These are phyloP conservation scores for Aradophagus sp. DNA, from an alignment of 1,140 invertebrate genomes.

Conservation along the genomic window DNA sequence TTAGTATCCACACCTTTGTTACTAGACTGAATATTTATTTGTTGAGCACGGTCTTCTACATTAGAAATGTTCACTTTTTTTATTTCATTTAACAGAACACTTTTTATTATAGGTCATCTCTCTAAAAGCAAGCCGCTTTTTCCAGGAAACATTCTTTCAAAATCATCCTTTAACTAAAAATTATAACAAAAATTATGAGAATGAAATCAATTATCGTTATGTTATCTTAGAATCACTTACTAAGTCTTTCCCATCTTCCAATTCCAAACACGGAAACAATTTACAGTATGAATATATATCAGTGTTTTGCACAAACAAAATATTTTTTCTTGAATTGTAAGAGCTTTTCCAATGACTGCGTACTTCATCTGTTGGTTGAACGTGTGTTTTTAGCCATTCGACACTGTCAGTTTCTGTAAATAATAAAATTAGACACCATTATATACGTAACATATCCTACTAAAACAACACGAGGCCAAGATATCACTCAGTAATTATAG, in stretches of 20 bases:
- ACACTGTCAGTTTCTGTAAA: background rate
- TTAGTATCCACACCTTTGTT: background rate
- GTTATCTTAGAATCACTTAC: background rate
- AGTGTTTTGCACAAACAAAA: background rate
- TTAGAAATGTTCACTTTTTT: background rate
- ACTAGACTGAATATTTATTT: background rate
- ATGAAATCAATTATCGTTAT: background rate
- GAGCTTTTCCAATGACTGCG: background rate
- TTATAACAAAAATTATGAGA: background rate
- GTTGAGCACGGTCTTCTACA: background rate
- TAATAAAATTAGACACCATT: too few species aligned
- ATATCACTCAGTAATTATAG: too few species aligned
- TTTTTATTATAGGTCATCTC: background rate
- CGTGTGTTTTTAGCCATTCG: constrained; percentile 1
- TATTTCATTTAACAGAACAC: background rate
- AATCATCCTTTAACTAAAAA: constrained; percentile 1
- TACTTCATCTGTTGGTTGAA: background rate
- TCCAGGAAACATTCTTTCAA: background rate
- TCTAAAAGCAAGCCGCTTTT: background rate
- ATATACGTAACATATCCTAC: too few species aligned
- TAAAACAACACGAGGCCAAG: too few species aligned
- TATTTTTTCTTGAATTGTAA: background rate
- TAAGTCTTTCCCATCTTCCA: background rate
- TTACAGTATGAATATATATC: background rate
- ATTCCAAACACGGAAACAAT: background rate